Evolutionary conservation across 2,888 invertebrate species (phyloP), one percentile per base, ranked within the genome.

Genomic region (Rhyacophila evoluta): DNA sequence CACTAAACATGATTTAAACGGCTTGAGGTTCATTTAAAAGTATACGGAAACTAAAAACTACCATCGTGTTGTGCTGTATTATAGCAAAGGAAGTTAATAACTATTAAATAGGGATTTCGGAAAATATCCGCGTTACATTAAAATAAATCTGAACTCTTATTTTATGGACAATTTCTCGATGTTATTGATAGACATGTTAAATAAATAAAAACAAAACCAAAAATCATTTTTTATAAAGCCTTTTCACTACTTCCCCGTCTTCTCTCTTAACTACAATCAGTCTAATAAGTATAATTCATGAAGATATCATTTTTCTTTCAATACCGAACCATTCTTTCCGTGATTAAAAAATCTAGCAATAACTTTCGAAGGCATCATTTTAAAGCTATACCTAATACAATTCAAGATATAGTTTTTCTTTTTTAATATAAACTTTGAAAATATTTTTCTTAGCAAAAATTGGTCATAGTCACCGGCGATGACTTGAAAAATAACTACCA

Each of bases 331-430:
- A 41, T 67, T 19, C 37, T 72, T 72, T 72, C 33, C 29, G 72
- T 72, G 37, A 27, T 67, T 75, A 70, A 78, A 78, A 74, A 74
- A 78, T 74, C 68, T 74, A 78, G 67, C 69, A 73, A 39, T 75
- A 72, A 74, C 76, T 74, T 75, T 79, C 76, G 81, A 81, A 81
- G 81, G 81, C 81, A 81, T 81, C 78, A 29, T 79, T 78, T 81
- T 81, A 81, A 81, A 81, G 81, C 81, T 81, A 79, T 78, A 78
- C 78, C 81, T 81, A 81, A 73, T 81, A 74, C 74, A 78, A 55
- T 25, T 55, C 6, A 55, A 55, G 55, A 55, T 55, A 55, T 55
- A 55, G 55, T 55, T 55, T 55, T 55, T 41, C 8, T 38, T 38
- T 38, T 55, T 55, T 19, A 19, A 55, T 55, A 55, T 19, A 55